A percentile compares a stretch with the other conserved stretches of the same genome.
Conservation (phyloP, 2,888 invertebrate species). For the Lithophane socia region DNA sequence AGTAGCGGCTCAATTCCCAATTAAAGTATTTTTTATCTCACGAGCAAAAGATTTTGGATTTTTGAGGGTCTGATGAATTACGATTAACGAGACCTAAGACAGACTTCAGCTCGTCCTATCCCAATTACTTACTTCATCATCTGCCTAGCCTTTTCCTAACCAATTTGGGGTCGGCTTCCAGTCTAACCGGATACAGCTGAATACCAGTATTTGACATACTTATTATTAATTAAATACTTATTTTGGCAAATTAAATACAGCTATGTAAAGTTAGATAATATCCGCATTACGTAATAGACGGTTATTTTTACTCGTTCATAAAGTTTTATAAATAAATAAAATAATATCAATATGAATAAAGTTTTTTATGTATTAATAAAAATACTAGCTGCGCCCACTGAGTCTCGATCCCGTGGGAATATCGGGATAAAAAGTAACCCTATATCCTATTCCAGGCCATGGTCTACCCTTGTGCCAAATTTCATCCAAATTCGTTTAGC, state of each 20-base stretch:
- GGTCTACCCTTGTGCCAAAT: too few species aligned
- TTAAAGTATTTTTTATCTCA: not conserved
- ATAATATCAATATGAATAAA: not conserved
- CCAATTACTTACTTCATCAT: not conserved
- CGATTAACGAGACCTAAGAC: not conserved
- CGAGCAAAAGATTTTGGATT: not conserved
- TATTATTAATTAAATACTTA: too few species aligned
- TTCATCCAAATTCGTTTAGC: too few species aligned
- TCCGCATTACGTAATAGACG: not conserved
- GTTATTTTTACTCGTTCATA: not conserved
- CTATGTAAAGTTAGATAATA: not conserved
- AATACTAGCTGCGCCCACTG: too few species aligned
- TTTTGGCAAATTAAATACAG: not conserved
- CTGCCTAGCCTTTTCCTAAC: too few species aligned
- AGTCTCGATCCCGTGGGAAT: too few species aligned
- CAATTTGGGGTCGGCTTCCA: too few species aligned
- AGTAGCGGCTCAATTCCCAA: not conserved
- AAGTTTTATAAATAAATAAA: not conserved
- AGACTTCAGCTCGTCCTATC: not conserved
- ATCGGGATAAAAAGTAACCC: too few species aligned
- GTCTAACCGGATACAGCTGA: too few species aligned
- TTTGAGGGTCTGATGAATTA: not conserved
- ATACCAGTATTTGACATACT: too few species aligned
- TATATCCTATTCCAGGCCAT: too few species aligned
- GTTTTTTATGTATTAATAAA: too few species aligned